Evolutionary conservation across 2,113 vertebrate genomes (phyloP).

Genomic region (Catharus minimus): DNA sequence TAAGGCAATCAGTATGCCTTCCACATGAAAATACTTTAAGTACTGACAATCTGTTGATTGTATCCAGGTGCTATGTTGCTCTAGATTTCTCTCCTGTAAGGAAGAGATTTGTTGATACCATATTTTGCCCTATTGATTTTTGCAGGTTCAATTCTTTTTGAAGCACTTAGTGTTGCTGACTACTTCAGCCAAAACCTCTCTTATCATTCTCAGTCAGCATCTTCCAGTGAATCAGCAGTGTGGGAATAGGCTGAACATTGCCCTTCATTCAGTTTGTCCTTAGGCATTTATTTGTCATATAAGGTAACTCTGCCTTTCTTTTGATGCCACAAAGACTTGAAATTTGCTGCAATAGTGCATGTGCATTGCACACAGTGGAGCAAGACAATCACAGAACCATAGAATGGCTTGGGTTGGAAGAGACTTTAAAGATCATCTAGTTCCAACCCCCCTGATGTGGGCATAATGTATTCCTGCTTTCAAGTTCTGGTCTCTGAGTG

Average conservation of each 20-base stretch:
- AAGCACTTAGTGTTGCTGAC: neutral
- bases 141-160: neutral
- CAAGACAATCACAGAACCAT: neutral
- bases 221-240: constrained; percentile 33
- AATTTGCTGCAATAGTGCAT: neutral
- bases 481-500: neutral
- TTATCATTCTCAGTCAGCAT: neutral
- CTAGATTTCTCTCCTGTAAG: neutral
- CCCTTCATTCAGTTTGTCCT: neutral
- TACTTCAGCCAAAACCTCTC: neutral
- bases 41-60: neutral
- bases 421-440: neutral
- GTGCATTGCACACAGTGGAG: neutral
- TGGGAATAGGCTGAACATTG: neutral
- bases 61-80: neutral
- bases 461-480: neutral
- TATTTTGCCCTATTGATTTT: constrained; percentile 17
- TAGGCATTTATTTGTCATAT: neutral
- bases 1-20: neutral
- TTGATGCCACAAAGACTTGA: neutral
- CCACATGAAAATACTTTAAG: neutral
- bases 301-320: neutral
- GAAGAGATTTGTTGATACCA: neutral
- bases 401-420: neutral
- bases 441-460: neutral